Base-by-base conservation (phyloP, 1,140 invertebrate species). In the Drosophila rhopaloa region DNA sequence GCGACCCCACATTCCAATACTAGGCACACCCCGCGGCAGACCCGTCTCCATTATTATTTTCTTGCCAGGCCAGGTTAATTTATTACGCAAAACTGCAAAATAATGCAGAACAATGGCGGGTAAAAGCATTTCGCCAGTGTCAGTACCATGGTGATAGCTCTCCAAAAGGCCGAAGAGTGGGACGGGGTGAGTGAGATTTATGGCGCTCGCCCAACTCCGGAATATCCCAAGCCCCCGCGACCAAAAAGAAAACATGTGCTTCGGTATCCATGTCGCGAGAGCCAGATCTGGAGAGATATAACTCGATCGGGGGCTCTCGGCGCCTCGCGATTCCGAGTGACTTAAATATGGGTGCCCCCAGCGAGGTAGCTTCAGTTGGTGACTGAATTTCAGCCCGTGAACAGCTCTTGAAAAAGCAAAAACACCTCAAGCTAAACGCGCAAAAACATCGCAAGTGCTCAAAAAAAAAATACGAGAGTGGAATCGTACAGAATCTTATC, bases 231-330 rank as follows among this genome's bases (percentile, higher is more conserved):
- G 57, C 59, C 72, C 54, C 50, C 65, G 61, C 37, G 47, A 67
- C 59, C 65, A 60, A 81, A 78, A 81, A 65, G 70, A 85, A 86
- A 83, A 76, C 83, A 88, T 86, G 82, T 86, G 82, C 79, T 86
- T 62, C 13, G 7, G 35, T 19, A 19, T 6, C 51, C 60, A 38
- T 61, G 50, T 19, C n/a, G 10, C 24, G 38, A 40, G 63, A 29
- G 14, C 13, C 40, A 1, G 24, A 55, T 47, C 35, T 47, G 13
- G 14, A 16, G 19, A 50, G 44, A 29, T n/a, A 37, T 19, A 37
- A 7, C 43, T n/a, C 13, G 24, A 32, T 70, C 55, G 40, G n/a
- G 14, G 44, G 63, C 62, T 59, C 55, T 51, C 41, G 3, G 58
- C n/a, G 44, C 11, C 59, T 53, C 59, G 51, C 66, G 24, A 14